phyloP scores from a whole-genome alignment of 2,113 vertebrate species.

The Nymphicus hollandicus region DNA sequence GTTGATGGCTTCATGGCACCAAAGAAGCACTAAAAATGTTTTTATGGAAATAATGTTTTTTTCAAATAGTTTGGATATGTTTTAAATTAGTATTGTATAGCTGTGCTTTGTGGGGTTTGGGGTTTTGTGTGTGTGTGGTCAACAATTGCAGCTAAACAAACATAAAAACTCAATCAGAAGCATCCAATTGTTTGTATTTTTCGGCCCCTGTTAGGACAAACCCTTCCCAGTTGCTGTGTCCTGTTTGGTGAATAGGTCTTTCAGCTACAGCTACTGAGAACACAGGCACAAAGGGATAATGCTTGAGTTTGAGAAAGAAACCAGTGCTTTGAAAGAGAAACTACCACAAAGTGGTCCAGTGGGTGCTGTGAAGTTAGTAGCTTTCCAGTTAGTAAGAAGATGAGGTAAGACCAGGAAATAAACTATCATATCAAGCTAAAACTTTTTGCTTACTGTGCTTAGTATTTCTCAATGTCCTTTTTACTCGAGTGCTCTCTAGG shows the following conservation, averaged over 20 bases:
- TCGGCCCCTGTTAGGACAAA: not conserved
- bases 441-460: not conserved
- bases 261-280: not conserved
- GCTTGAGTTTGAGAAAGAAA: not conserved
- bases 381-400: not conserved
- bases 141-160: not conserved
- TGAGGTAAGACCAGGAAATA: not conserved
- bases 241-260: not conserved
- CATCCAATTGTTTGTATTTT: not conserved
- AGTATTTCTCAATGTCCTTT: not conserved
- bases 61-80: not conserved
- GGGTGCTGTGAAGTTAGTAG: not conserved
- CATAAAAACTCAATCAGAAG: not conserved
- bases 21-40: not conserved
- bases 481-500: not conserved
- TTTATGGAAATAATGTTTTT: not conserved
- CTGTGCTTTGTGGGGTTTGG: not conserved
- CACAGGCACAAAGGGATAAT: not conserved
- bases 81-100: not conserved
- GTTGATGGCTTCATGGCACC: not conserved
- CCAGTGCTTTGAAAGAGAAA: not conserved
- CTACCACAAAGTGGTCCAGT: not conserved
- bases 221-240: not conserved
- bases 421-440: not conserved
- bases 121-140: not conserved